These are phyloP conservation scores for Scomber scombrus DNA, from an alignment of 2,113 vertebrate genomes.

Conservation along the genomic window DNA sequence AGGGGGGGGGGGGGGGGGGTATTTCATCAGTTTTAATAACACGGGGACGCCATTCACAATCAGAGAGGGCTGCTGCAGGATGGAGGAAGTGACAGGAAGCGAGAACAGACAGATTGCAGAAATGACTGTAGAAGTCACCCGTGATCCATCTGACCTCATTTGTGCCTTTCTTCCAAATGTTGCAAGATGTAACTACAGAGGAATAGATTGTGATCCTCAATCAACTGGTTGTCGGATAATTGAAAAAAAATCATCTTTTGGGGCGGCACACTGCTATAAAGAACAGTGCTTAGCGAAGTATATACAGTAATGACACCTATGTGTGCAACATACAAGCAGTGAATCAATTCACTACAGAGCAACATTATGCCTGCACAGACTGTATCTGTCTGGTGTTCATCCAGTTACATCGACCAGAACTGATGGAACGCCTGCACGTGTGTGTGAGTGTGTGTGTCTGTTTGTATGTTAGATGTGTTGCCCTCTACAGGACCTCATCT, in stretches of 20 bases:
- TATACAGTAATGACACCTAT: background rate
- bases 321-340: background rate
- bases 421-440: conserved; percentile 31
- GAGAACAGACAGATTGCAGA: conserved; percentile 56
- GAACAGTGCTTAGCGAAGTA: background rate
- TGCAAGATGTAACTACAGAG: conserved; percentile 28
- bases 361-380: conserved; percentile 17
- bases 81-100: conserved; percentile 57
- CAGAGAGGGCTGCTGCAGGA: conserved; percentile 40
- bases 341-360: conserved; percentile 23
- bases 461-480: conserved; percentile 40
- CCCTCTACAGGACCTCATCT: conserved; percentile 48
- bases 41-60: conserved; percentile 37
- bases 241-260: background rate
- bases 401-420: conserved; percentile 29
- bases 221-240: conserved; percentile 8
- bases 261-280: background rate
- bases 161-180: conserved; percentile 42
- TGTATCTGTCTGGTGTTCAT: conserved; percentile 38
- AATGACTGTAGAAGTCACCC: conserved; percentile 57
- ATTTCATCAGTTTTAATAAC: conserved; percentile 79
- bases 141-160: conserved; percentile 62
- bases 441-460: conserved; percentile 25
- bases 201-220: background rate
- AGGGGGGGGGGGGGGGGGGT: background rate